Conservation (phyloP, 2,888 invertebrate genomes). For the Drosophila kambysellisi region DNA sequence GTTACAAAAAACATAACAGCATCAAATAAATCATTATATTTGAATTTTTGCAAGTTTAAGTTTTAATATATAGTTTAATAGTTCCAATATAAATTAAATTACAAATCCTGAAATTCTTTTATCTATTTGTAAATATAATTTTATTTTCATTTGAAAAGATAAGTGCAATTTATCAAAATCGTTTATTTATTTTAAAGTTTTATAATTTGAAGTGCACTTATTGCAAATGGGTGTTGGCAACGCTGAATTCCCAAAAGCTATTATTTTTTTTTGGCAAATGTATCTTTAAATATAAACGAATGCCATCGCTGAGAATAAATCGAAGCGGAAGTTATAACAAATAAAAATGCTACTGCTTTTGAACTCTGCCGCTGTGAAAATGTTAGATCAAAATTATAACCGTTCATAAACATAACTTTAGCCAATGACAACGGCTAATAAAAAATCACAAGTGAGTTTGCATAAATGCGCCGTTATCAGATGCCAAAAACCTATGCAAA, state of each 20-base stretch:
- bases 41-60: neutral
- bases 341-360: neutral
- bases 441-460: constrained; percentile 7
- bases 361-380: constrained; percentile 16
- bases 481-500: constrained; percentile 10
- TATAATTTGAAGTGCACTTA: no score
- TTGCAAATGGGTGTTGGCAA: no score
- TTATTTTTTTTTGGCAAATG: neutral
- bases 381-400: constrained; percentile 1
- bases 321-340: neutral
- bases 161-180: neutral
- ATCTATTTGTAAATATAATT: neutral
- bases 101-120: no score
- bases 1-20: neutral
- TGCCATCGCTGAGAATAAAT: neutral
- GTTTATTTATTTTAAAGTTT: neutral
- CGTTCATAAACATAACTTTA: constrained; percentile 13
- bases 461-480: constrained; percentile 11
- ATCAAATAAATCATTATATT: neutral
- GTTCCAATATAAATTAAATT: neutral
- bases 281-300: neutral
- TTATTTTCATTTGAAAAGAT: neutral
- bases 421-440: constrained; percentile 25
- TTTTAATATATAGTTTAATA: neutral
- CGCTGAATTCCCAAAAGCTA: no score